Base-by-base conservation (phyloP, 1,140 invertebrate species). In the Drosophila ironensis region DNA sequence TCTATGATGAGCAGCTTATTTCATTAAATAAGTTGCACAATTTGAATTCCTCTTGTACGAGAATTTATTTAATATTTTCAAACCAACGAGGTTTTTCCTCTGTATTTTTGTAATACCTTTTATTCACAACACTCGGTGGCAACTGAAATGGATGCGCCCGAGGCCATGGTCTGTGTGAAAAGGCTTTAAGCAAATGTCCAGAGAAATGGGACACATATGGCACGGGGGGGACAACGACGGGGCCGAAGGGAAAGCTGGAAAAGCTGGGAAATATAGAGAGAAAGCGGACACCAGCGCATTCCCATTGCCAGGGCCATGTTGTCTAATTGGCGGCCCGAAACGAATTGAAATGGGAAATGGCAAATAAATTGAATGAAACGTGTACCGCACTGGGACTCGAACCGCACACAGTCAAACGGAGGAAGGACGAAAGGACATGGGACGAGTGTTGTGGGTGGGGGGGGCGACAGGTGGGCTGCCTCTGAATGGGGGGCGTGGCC, bases 301-400 rank as follows among this genome's bases (percentile, higher is more conserved):
- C 51, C 50, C 42, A 51, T 60, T 56, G 41, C 61, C 63, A 69
- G 44, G 48, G 51, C 48, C 70, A 80, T 61, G 52, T 64, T 73
- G 73, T 78, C 73, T 82, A 82, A 82, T 82, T 82, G 77, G 78
- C 77, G 78, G 72, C 78, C 69, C 73, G 61, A 78, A 78, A 67
- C 80, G 78, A 84, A 84, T 84, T 84, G 80, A 84, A 86, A 78
- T 59, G 73, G 78, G 78, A 84, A 84, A 84, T 84, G 78, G 63
- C 59, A 71, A 84, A 84, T 84, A 84, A 84, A 84, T 84, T 82
- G 77, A 78, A 82, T 82, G 77, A 84, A 82, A 82, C 69, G 77
- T 82, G 77, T 67, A 67, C 28, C 42, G 61, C 42, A 33, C 54
- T 44, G 41, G 33, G 53, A 30, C 12, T 22, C 57, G 33, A 22